Base-by-base conservation (phyloP, 2,797 vertebrate genomes). In the Lagodon rhomboides region DNA sequence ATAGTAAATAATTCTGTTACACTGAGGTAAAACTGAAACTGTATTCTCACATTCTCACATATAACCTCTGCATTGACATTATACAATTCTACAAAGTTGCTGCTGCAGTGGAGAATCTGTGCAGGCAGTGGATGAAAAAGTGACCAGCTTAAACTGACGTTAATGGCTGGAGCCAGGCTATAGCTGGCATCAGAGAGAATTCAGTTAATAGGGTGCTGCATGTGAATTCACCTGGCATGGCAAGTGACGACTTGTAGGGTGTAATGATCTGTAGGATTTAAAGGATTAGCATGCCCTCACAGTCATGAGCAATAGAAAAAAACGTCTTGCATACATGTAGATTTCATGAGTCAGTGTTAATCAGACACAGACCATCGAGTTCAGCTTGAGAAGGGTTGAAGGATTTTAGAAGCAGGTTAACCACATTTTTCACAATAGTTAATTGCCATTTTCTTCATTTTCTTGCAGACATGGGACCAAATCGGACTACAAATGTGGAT, bases 401-500 rank as follows among this genome's bases (percentile, higher is more conserved):
- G 9, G 18, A 30, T 30, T 63, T 55, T 34, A 44, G 41, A 44
- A 15, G 18, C 34, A 62, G 23, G 25, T 54, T 46, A 38, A 61
- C 23, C 38, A 38, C 9, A 38, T 11, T 38, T 38, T 38, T 38
- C 38, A 38, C 10, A 38, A 11, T 2, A 38, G 11, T 38, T 38
- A 38, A 38, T 38, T 11, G 9, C 38, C 38, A 4, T 77, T 70
- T 63, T 41, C 30, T 23, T 70, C 3, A 41, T 50, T 77, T 63
- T 66, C 12, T 34, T 5, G 27, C 47, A 72, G 62, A 71, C 13
- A 51, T 47, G 11, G 47, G 23, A 71, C 3, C 67, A 20, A 30
- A 44, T 51, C 16, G 25, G 47, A 59, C 47, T 10, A 17, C 20
- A 59, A 38, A 68, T 55, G 1, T 34, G 53, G 27, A 25, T 41